phyloP scores from a whole-genome alignment of 2,888 invertebrate species.

The Drosophila prostipennis region DNA sequence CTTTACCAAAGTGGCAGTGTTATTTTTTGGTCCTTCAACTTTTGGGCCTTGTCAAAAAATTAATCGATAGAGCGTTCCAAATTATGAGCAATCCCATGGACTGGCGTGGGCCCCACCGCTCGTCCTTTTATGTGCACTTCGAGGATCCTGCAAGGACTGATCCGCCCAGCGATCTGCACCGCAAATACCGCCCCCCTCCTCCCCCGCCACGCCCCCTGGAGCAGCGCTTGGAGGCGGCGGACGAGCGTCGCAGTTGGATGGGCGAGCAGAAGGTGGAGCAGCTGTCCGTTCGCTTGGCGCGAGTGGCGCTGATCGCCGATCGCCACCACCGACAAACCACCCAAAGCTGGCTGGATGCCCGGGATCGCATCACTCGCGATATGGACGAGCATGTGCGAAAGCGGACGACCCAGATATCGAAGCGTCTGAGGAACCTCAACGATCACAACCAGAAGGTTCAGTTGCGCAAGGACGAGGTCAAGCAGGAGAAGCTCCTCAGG shows the following conservation, averaged over 20 bases:
- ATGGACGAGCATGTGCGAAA: slow-evolving; percentile 24
- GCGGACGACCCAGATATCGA: slow-evolving; percentile 10
- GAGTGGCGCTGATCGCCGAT: slow-evolving; percentile 14
- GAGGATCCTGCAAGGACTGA: slow-evolving; percentile 9
- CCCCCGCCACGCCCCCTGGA: background rate
- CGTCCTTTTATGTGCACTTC: slow-evolving; percentile 19
- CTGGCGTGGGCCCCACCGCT: background rate
- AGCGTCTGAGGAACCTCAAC: slow-evolving; percentile 8
- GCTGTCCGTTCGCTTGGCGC: slow-evolving; percentile 18
- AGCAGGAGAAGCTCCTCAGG: slow-evolving; percentile 26
- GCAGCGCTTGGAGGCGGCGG: slow-evolving; percentile 8
- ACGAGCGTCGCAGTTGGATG: slow-evolving; percentile 12
- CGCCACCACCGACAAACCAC: slow-evolving; percentile 9
- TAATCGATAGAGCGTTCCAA: background rate
- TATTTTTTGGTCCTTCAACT: background rate
- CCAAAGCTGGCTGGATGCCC: background rate
- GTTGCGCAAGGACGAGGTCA: slow-evolving; percentile 12
- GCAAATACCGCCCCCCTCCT: background rate
- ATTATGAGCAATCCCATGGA: slow-evolving; percentile 10
- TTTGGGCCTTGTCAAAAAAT: slow-evolving; percentile 2
- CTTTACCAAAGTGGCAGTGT: too few relatives aligned
- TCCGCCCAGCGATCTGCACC: slow-evolving; percentile 9
- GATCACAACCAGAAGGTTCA: slow-evolving; percentile 7
- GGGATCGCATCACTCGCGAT: slow-evolving; percentile 15
- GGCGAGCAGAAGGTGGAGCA: slow-evolving; percentile 15